Base-by-base conservation (phyloP, 1,140 invertebrate genomes). In the Monomorium pharaonis region DNA sequence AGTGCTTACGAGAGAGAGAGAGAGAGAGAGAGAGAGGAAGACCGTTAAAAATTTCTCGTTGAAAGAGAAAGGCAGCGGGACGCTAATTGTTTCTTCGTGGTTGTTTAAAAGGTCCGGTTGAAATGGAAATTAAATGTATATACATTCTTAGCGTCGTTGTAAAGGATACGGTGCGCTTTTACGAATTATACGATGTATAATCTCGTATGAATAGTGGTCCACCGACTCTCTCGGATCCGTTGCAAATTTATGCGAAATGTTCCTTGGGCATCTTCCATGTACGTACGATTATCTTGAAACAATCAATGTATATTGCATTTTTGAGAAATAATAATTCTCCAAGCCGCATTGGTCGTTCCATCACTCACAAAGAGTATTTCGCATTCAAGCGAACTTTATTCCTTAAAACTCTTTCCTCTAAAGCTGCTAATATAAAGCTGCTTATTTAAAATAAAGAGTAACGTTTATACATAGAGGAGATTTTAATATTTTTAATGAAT, bases 201-300 rank as follows among this genome's bases (percentile, higher is more conserved):
- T 51, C 33, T 78, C 58, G 18, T 65, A 78, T 14, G 27, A 63
- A 51, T 65, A 14, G 76, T 65, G n/a, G 76, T 80, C 76, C 33
- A 37, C 33, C 33, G 49, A 80, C 63, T 69, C 77, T 80, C 49
- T 80, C 47, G 49, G 77, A 69, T 69, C 77, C 33, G 47, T 54
- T 42, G 63, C 30, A 44, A 80, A 69, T 80, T 54, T 69, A 27
- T 16, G 47, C 44, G 30, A 76, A 24, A 21, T 69, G 21, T 42
- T 80, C 33, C n/a, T 80, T 37, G 33, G 21, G 47, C 77, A 69
- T 69, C 62, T 80, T 69, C 44, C 44, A 44, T 24, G 18, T 69
- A n/a, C 24, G 10, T 69, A n/a, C 24, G 10, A 69, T 16, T 18
- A 69, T 27, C 16, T 54, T 56, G 47, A 18, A n/a, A 37, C 21